These are phyloP conservation scores for Dilophus febrilis DNA, from an alignment of 2,888 invertebrate genomes.

Conservation along the genomic window DNA sequence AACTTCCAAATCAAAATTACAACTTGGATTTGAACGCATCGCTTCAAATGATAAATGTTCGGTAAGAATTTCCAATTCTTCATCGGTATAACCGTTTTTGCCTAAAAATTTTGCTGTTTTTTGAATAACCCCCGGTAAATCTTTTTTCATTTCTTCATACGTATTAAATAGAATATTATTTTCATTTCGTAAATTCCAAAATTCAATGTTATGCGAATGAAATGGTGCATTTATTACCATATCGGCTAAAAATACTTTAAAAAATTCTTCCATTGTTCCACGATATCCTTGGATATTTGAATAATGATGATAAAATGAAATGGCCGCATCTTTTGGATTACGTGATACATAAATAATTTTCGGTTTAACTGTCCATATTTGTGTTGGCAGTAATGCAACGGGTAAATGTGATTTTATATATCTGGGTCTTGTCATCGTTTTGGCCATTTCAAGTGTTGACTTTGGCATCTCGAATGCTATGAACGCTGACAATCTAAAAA, in stretches of 20 bases:
- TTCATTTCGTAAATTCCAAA: slow-evolving; percentile 5
- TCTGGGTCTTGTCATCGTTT: background rate
- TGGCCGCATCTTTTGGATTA: slow-evolving; percentile 61
- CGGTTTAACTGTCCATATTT: slow-evolving; percentile 3
- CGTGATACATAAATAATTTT: slow-evolving; percentile 54
- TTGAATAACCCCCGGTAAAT: no score
- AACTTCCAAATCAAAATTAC: no score
- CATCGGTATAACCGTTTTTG: no score
- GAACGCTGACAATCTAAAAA: no score
- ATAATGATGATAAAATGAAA: slow-evolving; percentile 49
- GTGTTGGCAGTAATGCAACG: background rate
- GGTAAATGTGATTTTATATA: slow-evolving; percentile 5
- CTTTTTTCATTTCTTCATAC: no score
- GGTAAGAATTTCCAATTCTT: background rate
- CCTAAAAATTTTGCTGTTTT: no score
- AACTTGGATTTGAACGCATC: slow-evolving; percentile 1
- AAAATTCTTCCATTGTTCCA: slow-evolving; percentile 6
- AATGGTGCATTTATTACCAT: slow-evolving; percentile 1
- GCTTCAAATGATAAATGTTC: slow-evolving; percentile 5
- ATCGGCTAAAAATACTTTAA: slow-evolving; percentile 5
- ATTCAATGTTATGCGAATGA: slow-evolving; percentile 1
- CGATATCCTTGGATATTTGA: slow-evolving; percentile 3
- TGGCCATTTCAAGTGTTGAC: no score
- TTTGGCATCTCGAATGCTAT: no score
- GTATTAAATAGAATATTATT: slow-evolving; percentile 4